A percentile compares a stretch with the other conserved stretches of the same genome.
Evolutionary conservation across 2,888 invertebrate genomes (phyloP).

Genomic region (Caenorhabditis sp.): DNA sequence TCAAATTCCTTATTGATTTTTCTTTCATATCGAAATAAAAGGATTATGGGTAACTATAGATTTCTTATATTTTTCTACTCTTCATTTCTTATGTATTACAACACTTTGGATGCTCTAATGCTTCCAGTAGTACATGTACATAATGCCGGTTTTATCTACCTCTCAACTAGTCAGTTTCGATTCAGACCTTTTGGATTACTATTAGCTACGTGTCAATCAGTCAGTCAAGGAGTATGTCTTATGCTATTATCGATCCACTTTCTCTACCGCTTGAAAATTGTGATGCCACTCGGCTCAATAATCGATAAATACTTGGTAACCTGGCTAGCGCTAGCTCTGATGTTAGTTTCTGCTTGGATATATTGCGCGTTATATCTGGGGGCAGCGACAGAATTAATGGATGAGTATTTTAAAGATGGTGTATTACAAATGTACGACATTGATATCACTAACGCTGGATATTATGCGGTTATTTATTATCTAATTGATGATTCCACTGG

Average conservation of each 20-base stretch:
- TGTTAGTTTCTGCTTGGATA: constrained; percentile 1
- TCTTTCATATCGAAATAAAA: constrained; percentile 7
- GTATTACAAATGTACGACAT: constrained; percentile 9
- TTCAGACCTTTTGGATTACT: constrained; percentile 10
- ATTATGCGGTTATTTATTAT: constrained; percentile 16
- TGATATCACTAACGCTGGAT: background rate
- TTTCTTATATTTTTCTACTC: constrained; percentile 13
- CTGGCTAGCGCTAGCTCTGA: background rate
- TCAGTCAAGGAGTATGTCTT: constrained; percentile 19
- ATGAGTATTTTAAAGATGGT: constrained; percentile 14
- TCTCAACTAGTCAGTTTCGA: constrained; percentile 6
- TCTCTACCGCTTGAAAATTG: constrained; percentile 4
- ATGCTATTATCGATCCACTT: constrained; percentile 16
- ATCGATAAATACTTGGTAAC: background rate
- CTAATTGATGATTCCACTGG: background rate
- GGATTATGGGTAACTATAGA: constrained; percentile 18
- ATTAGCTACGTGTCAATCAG: constrained; percentile 5
- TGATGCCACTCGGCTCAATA: background rate
- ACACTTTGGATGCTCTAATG: constrained; percentile 13
- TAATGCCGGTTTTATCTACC: constrained; percentile 13
- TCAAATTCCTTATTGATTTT: constrained; percentile 11
- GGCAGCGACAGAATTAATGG: constrained; percentile 8
- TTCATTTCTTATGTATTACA: constrained; percentile 14
- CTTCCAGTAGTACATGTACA: constrained; percentile 6
- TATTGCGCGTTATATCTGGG: constrained; percentile 2